phyloP scores from a whole-genome alignment of 2,888 invertebrate genomes.

The Salpingus planirostris region DNA sequence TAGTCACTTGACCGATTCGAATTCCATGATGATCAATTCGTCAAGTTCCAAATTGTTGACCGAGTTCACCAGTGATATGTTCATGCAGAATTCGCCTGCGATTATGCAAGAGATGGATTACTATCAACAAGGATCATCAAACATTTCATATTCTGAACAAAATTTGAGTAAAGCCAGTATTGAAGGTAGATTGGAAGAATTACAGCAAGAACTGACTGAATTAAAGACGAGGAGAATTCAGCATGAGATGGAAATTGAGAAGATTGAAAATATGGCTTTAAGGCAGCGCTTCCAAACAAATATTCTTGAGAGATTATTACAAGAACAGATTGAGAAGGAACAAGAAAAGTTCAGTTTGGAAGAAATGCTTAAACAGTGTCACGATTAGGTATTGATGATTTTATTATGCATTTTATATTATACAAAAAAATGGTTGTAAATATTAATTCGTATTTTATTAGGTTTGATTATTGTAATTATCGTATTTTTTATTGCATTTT shows the following conservation, averaged over 20 bases:
- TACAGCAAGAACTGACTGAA: constrained; percentile 66
- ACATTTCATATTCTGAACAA: constrained; percentile 26
- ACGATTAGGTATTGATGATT: no score
- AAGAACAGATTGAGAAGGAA: constrained; percentile 73
- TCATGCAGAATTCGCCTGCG: constrained; percentile 37
- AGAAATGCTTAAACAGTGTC: constrained; percentile 34
- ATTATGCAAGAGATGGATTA: constrained; percentile 37
- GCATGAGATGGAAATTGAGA: constrained; percentile 75
- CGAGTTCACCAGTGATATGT: constrained; percentile 56
- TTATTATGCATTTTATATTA: no score
- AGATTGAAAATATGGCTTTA: constrained; percentile 76
- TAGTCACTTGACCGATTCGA: constrained; percentile 63
- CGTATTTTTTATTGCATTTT: no score
- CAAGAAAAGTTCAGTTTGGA: constrained; percentile 47
- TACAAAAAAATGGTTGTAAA: no score
- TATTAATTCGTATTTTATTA: no score
- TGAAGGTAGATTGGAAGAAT: constrained; percentile 55
- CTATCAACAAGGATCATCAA: constrained; percentile 31
- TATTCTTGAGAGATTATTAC: constrained; percentile 66
- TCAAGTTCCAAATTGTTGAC: constrained; percentile 45
- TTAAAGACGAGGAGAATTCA: constrained; percentile 64
- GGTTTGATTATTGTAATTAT: no score
- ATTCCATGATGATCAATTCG: constrained; percentile 46
- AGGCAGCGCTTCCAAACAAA: constrained; percentile 71
- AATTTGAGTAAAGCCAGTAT: constrained; percentile 30